A percentile compares a stretch with the other conserved stretches of the same genome.
These are phyloP conservation scores for Melipona bicolor DNA, from an alignment of 2,888 invertebrate species.

Conservation along the genomic window DNA sequence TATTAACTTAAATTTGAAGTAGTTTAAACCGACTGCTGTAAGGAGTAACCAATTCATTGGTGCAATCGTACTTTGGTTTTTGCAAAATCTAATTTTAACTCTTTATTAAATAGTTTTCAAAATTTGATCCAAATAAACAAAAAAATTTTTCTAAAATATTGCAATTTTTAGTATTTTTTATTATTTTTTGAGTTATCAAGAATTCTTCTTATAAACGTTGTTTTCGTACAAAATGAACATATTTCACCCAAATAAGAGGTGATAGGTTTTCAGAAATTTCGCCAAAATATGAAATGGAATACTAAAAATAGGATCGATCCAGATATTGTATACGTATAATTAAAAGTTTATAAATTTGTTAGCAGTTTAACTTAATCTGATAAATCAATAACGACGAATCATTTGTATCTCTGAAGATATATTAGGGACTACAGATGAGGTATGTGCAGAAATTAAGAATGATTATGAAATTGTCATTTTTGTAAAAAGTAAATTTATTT, in stretches of 20 bases:
- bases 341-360: background rate
- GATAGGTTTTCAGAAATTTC: no score
- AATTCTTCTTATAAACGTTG: background rate
- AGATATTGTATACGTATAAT: background rate
- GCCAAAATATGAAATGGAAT: background rate
- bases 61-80: background rate
- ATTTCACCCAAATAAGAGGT: background rate
- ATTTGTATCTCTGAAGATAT: background rate
- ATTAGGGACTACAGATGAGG: no score
- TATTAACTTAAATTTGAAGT: no score
- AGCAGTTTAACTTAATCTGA: background rate
- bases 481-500: slow-evolving; percentile 61
- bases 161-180: no score
- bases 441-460: background rate
- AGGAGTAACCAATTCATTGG: background rate
- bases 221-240: background rate
- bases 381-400: background rate
- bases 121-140: background rate
- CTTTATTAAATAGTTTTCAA: no score
- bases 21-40: no score
- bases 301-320: background rate
- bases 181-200: background rate
- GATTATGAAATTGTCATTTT: background rate
- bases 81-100: no score
- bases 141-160: no score